These are phyloP conservation scores for Idris sp. DNA, from an alignment of 1,140 invertebrate genomes.

Conservation along the genomic window DNA sequence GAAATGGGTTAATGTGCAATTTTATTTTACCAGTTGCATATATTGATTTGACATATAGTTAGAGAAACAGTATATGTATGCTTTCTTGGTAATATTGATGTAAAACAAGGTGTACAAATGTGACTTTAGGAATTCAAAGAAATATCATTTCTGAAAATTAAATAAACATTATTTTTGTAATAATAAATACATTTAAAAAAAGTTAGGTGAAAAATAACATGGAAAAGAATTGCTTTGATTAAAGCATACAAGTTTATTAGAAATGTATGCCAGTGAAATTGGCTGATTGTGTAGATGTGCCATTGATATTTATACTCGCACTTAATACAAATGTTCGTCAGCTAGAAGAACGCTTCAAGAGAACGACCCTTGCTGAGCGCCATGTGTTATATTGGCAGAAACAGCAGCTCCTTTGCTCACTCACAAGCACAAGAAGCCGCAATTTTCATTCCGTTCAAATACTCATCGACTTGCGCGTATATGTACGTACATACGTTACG, in stretches of 20 bases:
- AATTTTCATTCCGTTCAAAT: constrained; percentile 28
- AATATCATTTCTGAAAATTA: no score
- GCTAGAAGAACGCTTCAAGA: constrained; percentile 12
- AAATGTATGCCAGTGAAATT: neutral
- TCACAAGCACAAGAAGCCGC: neutral
- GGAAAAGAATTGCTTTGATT: neutral
- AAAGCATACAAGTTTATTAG: neutral
- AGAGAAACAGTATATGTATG: no score
- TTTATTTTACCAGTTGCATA: no score
- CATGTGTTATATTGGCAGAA: constrained; percentile 24
- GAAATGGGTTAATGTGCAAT: no score
- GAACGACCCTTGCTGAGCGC: constrained; percentile 28
- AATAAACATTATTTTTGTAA: no score
- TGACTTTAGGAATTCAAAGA: no score
- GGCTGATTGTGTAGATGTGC: constrained; percentile 4
- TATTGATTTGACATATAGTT: no score
- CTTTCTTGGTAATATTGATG: no score
- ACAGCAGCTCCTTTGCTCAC: constrained; percentile 15
- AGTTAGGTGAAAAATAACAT: no score
- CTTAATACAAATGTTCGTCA: constrained; percentile 34
- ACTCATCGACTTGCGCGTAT: constrained; percentile 13
- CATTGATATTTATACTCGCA: constrained; percentile 37
- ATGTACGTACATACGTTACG: constrained; percentile 23
- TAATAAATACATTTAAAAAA: no score
- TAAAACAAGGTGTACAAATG: no score